A percentile compares a stretch with the other conserved stretches of the same genome.
Evolutionary conservation across 2,888 invertebrate genomes (phyloP).

Genomic region (Cremastobaeus sp.): DNA sequence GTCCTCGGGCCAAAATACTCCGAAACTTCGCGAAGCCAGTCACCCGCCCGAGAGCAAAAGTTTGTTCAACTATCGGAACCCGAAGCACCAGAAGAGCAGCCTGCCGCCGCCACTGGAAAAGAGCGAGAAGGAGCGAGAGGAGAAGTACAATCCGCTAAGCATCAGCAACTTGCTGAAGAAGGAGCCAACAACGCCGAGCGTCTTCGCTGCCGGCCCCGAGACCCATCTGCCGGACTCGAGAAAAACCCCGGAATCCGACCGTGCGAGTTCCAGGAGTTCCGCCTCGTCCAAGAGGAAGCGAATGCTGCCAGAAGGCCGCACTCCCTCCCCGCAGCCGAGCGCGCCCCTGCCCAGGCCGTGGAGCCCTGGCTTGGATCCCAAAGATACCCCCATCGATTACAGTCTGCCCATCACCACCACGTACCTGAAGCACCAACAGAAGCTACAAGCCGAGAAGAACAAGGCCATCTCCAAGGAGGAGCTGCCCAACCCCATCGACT

Average conservation of each 20-base stretch:
- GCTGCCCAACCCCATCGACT: constrained; percentile 2
- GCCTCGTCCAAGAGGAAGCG: constrained; percentile 73
- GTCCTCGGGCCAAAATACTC: constrained; percentile 66
- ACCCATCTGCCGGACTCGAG: constrained; percentile 73
- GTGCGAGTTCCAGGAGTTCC: constrained; percentile 74
- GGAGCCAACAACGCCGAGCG: constrained; percentile 68
- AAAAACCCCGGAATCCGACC: constrained; percentile 80
- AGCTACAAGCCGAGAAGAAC: constrained; percentile 74
- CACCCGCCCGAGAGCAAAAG: constrained; percentile 72
- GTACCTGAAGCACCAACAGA: constrained; percentile 91
- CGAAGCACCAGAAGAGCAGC: constrained; percentile 64
- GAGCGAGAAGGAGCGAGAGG: constrained; percentile 73
- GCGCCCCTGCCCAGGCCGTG: constrained; percentile 73
- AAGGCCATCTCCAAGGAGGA: constrained; percentile 76
- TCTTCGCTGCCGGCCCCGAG: constrained; percentile 54
- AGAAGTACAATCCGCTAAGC: constrained; percentile 76
- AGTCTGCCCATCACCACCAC: constrained; percentile 94
- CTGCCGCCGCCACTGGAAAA: constrained; percentile 57
- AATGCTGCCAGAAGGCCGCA: constrained; percentile 75
- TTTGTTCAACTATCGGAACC: constrained; percentile 73
- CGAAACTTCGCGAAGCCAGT: constrained; percentile 71
- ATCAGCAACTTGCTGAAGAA: constrained; percentile 76
- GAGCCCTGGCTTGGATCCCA: constrained; percentile 74
- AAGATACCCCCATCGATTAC: constrained; percentile 83
- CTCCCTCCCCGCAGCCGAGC: constrained; percentile 73